A percentile compares a stretch with the other conserved stretches of the same genome.
Evolutionary conservation across 2,888 invertebrate species (phyloP).

Genomic region (Drosophila multiciliata): DNA sequence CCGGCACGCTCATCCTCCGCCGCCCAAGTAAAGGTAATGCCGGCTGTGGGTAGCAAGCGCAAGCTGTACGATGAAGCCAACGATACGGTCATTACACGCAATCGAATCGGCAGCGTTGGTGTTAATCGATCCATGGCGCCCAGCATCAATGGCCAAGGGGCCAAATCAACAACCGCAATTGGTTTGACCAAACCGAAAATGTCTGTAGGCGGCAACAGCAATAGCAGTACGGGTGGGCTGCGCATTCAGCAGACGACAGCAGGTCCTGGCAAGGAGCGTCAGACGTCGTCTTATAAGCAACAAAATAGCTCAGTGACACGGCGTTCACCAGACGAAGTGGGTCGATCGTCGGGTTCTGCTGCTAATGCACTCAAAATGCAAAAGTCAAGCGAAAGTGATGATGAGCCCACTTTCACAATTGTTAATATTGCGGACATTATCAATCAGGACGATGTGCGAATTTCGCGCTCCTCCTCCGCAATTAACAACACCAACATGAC

Average conservation of each 20-base stretch:
- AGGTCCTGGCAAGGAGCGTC: slow-evolving; percentile 11
- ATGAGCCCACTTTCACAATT: slow-evolving; percentile 85
- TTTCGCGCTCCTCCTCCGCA: slow-evolving; percentile 56
- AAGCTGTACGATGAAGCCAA: slow-evolving; percentile 59
- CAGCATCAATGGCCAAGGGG: slow-evolving; percentile 50
- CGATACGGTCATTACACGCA: slow-evolving; percentile 57
- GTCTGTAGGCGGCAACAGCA: slow-evolving; percentile 6
- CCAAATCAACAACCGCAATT: slow-evolving; percentile 21
- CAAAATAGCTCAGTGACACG: not conserved
- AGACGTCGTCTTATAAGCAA: not conserved
- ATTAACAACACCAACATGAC: slow-evolving; percentile 28
- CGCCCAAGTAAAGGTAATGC: slow-evolving; percentile 32
- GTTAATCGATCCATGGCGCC: slow-evolving; percentile 25
- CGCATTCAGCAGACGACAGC: slow-evolving; percentile 32
- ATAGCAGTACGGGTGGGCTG: slow-evolving; percentile 11
- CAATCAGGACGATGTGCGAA: slow-evolving; percentile 83
- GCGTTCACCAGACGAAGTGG: slow-evolving; percentile 7
- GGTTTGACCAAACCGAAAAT: slow-evolving; percentile 30
- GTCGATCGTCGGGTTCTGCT: slow-evolving; percentile 2
- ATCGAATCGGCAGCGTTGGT: slow-evolving; percentile 51
- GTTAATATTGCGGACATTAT: slow-evolving; percentile 85
- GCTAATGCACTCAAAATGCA: slow-evolving; percentile 31
- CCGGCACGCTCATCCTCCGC: slow-evolving; percentile 35
- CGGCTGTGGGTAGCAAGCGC: slow-evolving; percentile 49
- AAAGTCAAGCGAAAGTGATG: slow-evolving; percentile 58